phyloP scores from a whole-genome alignment of 2,888 invertebrate species.

The Chamaedrilus cognettii region DNA sequence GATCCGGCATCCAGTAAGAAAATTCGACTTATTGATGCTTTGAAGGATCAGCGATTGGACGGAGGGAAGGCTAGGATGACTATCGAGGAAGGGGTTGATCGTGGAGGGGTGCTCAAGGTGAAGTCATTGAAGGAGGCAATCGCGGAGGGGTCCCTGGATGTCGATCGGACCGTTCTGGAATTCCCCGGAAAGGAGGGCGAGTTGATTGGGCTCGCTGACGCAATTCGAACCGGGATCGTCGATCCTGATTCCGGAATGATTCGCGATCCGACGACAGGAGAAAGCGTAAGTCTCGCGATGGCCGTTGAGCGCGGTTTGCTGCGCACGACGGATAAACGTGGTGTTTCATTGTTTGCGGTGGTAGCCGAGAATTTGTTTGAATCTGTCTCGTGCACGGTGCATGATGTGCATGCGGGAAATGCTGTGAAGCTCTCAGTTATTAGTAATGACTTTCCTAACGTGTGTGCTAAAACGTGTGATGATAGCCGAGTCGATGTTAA shows the following conservation, averaged over 20 bases:
- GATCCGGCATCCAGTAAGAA: conserved; percentile 11
- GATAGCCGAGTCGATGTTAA: too few species aligned
- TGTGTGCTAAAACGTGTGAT: too few species aligned
- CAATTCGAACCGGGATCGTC: background rate
- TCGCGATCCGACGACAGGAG: background rate
- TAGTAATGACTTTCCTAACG: too few species aligned
- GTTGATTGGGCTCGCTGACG: background rate
- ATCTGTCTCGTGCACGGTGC: too few species aligned
- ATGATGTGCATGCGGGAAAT: too few species aligned
- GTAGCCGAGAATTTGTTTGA: too few species aligned
- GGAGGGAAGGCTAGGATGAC: background rate
- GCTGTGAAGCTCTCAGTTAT: too few species aligned
- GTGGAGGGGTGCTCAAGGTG: conserved; percentile 62
- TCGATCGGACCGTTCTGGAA: background rate
- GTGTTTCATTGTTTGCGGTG: too few species aligned
- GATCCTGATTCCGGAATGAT: background rate
- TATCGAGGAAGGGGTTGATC: conserved; percentile 1
- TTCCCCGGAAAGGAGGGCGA: background rate
- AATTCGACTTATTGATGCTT: conserved; percentile 13
- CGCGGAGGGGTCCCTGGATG: conserved; percentile 12
- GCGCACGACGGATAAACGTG: conserved; percentile 35
- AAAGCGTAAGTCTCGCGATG: conserved; percentile 13
- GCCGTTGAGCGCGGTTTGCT: conserved; percentile 67
- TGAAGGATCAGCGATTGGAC: background rate
- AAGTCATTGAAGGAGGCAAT: conserved; percentile 37